Evolutionary conservation across 2,888 invertebrate species (phyloP).

Genomic region (Neoscelio sp.): DNA sequence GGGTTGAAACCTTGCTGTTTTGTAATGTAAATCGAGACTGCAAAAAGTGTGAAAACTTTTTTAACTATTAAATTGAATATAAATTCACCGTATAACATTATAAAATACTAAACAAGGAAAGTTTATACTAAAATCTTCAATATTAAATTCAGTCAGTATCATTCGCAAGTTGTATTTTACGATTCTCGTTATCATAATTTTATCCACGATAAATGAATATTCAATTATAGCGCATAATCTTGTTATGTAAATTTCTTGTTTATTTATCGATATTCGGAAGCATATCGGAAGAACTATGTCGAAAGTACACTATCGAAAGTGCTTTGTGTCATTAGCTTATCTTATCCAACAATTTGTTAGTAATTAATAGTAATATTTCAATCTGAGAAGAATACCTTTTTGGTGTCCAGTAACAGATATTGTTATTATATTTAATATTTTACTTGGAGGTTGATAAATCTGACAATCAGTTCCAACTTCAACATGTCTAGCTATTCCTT

Average conservation of each 20-base stretch:
- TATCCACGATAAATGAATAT: constrained; percentile 33
- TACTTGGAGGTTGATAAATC: too few relatives aligned
- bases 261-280: constrained; percentile 25
- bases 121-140: not conserved
- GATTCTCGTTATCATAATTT: constrained; percentile 14
- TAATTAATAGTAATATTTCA: too few relatives aligned
- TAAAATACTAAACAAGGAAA: constrained; percentile 17
- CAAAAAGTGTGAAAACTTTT: not conserved
- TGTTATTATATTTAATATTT: too few relatives aligned
- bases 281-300: constrained; percentile 6
- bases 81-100: not conserved
- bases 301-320: constrained; percentile 33
- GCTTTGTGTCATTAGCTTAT: not conserved
- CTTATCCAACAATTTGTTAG: constrained; percentile 3
- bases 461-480: too few relatives aligned
- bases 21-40: not conserved
- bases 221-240: constrained; percentile 25
- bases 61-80: not conserved
- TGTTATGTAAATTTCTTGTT: constrained; percentile 23
- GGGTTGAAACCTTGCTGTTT: not conserved
- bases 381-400: too few relatives aligned
- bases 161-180: not conserved
- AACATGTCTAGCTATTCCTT: too few relatives aligned
- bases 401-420: too few relatives aligned
- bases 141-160: not conserved